These are phyloP conservation scores for Sipha maydis DNA, from an alignment of 2,888 invertebrate species.

Conservation along the genomic window DNA sequence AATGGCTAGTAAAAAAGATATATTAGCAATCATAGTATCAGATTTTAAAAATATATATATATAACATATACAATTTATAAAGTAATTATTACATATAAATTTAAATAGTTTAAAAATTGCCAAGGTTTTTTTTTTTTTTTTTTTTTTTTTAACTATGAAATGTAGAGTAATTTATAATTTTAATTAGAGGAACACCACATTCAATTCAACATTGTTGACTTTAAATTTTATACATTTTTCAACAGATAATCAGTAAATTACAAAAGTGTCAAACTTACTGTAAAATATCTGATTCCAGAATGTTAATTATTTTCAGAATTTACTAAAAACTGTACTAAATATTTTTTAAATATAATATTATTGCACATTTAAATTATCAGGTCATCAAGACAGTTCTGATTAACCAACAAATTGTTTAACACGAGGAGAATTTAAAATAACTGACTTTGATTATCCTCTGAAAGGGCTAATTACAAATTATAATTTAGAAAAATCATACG, in stretches of 20 bases:
- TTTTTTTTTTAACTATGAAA: neutral
- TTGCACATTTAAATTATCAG: constrained; percentile 53
- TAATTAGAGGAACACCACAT: constrained; percentile 27
- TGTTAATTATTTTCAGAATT: neutral
- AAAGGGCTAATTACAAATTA: constrained; percentile 12
- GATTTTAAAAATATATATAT: constrained; percentile 3
- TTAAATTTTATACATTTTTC: constrained; percentile 16
- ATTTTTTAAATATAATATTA: constrained; percentile 45
- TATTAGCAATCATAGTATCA: constrained; percentile 4
- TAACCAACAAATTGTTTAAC: constrained; percentile 27
- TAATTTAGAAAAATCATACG: constrained; percentile 36
- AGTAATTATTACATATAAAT: constrained; percentile 6
- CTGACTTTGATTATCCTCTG: constrained; percentile 21
- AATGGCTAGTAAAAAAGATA: constrained; percentile 24
- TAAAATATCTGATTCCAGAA: constrained; percentile 31
- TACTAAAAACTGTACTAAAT: constrained; percentile 15
- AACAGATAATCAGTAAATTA: constrained; percentile 21
- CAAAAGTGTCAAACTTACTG: neutral
- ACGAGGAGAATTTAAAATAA: constrained; percentile 19
- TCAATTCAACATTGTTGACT: constrained; percentile 18
- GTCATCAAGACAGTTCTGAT: constrained; percentile 24
- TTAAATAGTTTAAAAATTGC: neutral
- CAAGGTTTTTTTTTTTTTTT: constrained; percentile 16
- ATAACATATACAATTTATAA: constrained; percentile 10
- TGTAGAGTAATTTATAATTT: constrained; percentile 18